These are phyloP conservation scores for Oceanodroma leucorhoa DNA, from an alignment of 2,797 vertebrate species.

Conservation along the genomic window DNA sequence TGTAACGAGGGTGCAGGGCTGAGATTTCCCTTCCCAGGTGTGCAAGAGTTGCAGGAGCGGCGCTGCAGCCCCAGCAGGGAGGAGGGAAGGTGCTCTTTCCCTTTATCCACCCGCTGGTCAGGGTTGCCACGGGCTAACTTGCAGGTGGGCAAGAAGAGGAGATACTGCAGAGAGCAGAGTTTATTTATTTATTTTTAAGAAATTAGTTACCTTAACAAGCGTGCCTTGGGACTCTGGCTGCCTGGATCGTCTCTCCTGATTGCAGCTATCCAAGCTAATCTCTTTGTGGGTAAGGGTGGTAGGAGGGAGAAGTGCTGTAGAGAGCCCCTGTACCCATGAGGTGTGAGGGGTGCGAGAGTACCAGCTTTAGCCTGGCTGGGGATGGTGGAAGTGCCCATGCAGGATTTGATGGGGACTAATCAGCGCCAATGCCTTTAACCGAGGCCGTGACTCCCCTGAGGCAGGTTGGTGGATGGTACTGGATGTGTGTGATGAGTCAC, in stretches of 20 bases:
- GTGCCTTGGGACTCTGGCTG: rapidly evolving
- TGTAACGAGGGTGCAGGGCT: not conserved
- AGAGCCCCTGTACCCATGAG: not conserved
- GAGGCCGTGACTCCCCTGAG: not conserved
- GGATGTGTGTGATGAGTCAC: not conserved
- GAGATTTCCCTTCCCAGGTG: not conserved
- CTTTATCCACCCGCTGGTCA: not conserved
- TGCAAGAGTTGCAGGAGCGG: not conserved
- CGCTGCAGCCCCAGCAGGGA: not conserved
- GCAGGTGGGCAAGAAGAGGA: not conserved
- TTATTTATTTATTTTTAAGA: not conserved
- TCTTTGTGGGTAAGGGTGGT: not conserved
- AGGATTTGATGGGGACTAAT: not conserved
- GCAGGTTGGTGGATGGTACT: not conserved
- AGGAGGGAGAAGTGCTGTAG: not conserved
- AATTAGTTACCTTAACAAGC: not conserved
- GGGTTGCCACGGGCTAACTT: not conserved
- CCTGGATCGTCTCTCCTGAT: not conserved
- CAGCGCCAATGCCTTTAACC: not conserved
- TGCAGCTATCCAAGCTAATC: not conserved
- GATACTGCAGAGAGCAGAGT: no score
- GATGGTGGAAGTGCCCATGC: not conserved
- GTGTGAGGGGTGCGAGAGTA: not conserved
- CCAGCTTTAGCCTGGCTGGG: not conserved
- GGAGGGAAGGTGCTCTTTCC: not conserved